Conservation (phyloP, 2,113 vertebrate genomes). For the Pterophyllum scalare region DNA sequence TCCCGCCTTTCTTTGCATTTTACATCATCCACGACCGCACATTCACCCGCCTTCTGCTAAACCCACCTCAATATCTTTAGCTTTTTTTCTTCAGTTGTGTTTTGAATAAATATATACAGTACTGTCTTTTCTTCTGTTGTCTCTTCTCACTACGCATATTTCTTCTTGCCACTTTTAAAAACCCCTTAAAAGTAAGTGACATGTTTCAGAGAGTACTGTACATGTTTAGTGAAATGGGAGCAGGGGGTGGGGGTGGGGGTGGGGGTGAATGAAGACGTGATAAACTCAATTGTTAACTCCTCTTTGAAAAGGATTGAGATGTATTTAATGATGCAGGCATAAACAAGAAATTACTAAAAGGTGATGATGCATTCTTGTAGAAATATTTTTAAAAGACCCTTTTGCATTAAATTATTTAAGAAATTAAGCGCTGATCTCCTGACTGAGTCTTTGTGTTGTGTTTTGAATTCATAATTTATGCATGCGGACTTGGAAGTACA, state of each 20-base stretch:
- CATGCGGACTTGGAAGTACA: not conserved
- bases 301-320: slow-evolving; percentile 75
- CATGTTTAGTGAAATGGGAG: slow-evolving; percentile 61
- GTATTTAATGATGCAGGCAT: slow-evolving; percentile 81
- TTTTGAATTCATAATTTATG: slow-evolving; percentile 31
- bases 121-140: slow-evolving; percentile 45
- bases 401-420: slow-evolving; percentile 96
- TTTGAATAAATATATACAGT: slow-evolving; percentile 64
- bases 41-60: not conserved
- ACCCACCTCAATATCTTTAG: slow-evolving; percentile 19
- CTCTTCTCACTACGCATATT: slow-evolving; percentile 54
- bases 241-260: slow-evolving; percentile 6
- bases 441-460: slow-evolving; percentile 61
- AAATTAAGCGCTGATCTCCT: slow-evolving; percentile 74
- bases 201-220: slow-evolving; percentile 67
- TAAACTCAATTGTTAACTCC: slow-evolving; percentile 73
- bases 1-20: slow-evolving; percentile 65
- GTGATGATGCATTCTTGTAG: slow-evolving; percentile 87
- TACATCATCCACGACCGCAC: slow-evolving; percentile 11
- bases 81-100: slow-evolving; percentile 55
- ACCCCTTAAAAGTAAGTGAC: slow-evolving; percentile 38
- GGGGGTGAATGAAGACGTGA: slow-evolving; percentile 42
- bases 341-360: slow-evolving; percentile 76
- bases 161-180: slow-evolving; percentile 67
- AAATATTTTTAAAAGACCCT: slow-evolving; percentile 91